Percentiles rank a stretch among this genome's conserved stretches.
Conservation (phyloP, 2,797 vertebrate genomes). For the Hippocampus kuda region DNA sequence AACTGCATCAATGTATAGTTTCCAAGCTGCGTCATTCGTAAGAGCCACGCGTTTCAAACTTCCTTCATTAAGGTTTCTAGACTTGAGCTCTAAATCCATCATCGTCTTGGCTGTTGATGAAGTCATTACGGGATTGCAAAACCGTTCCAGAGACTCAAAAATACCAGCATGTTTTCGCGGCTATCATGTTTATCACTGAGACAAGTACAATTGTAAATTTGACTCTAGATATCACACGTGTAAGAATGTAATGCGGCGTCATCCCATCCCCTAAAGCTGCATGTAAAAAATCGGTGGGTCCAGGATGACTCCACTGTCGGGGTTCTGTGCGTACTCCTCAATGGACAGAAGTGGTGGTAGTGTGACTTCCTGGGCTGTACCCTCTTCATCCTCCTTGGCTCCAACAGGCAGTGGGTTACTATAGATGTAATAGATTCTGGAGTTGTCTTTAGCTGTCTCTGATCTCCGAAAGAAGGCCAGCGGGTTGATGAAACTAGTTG, state of each 20-base stretch:
- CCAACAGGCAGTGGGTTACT: constrained; percentile 63
- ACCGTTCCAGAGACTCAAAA: background rate
- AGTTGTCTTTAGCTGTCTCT: constrained; percentile 45
- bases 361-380: constrained; percentile 15
- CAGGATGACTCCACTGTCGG: constrained; percentile 46
- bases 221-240: background rate
- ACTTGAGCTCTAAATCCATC: background rate
- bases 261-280: constrained; percentile 52
- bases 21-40: background rate
- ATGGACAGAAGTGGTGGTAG: constrained; percentile 22
- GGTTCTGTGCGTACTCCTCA: constrained; percentile 43
- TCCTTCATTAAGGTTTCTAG: background rate
- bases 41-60: background rate
- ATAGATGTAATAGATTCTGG: constrained; percentile 69
- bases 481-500: constrained; percentile 57
- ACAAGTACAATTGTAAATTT: background rate
- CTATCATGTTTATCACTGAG: background rate
- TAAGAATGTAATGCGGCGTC: background rate
- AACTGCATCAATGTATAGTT: background rate
- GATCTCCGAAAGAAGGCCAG: constrained; percentile 48
- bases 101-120: background rate
- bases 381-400: constrained; percentile 54
- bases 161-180: background rate
- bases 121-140: background rate
- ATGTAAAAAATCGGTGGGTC: constrained; percentile 65